These are phyloP conservation scores for Eupeodes luniger DNA, from an alignment of 2,888 invertebrate genomes.

Conservation along the genomic window DNA sequence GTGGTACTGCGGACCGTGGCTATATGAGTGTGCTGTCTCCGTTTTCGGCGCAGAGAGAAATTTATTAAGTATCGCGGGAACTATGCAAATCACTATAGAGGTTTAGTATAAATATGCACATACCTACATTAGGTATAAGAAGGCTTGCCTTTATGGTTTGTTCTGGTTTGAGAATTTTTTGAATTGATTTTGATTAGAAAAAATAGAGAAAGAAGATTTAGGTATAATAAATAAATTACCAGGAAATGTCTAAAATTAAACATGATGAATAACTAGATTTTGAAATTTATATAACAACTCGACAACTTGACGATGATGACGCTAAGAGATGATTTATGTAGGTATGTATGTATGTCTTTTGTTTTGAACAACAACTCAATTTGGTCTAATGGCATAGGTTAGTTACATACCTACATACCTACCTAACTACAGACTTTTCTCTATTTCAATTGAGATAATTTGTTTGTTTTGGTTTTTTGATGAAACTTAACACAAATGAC, in stretches of 20 bases:
- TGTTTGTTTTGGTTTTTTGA: constrained; percentile 45
- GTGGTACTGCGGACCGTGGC: constrained; percentile 2
- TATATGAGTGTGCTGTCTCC: constrained; percentile 33
- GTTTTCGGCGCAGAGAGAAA: neutral
- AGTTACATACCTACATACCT: neutral
- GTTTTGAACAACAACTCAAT: constrained; percentile 37
- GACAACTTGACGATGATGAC: neutral
- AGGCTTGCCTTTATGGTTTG: neutral
- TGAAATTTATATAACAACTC: neutral
- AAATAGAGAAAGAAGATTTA: constrained; percentile 12
- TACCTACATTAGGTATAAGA: neutral
- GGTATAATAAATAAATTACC: constrained; percentile 22
- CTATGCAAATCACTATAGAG: neutral
- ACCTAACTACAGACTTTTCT: neutral
- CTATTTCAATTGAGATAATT: constrained; percentile 46
- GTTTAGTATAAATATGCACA: neutral
- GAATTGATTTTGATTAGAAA: constrained; percentile 42
- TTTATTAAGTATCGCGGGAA: constrained; percentile 12
- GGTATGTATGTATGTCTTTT: neutral
- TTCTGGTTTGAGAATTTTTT: constrained; percentile 43
- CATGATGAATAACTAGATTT: constrained; percentile 27
- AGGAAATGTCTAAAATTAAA: constrained; percentile 56
- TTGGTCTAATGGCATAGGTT: neutral
- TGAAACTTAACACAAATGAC: neutral
- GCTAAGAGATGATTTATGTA: neutral